A percentile compares a stretch with the other conserved stretches of the same genome.
Evolutionary conservation across 2,113 vertebrate genomes (phyloP).

Genomic region (Tragelaphus strepsiceros): DNA sequence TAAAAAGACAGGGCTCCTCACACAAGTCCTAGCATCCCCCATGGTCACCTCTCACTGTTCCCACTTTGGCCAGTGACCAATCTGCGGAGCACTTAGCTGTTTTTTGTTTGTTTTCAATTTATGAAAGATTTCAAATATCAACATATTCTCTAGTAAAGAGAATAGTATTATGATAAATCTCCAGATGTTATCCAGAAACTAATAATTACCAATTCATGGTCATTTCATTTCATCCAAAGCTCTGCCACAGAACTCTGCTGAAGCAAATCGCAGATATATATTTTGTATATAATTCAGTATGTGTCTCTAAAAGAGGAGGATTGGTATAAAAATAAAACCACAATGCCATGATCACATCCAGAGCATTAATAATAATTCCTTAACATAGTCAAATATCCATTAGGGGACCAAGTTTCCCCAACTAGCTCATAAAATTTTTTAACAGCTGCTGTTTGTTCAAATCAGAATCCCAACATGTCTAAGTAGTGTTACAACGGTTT

Average conservation of each 20-base stretch:
- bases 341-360: not conserved
- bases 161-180: not conserved
- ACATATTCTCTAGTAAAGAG: not conserved
- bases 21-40: not conserved
- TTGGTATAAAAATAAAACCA: slow-evolving; percentile 35
- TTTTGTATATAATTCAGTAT: not conserved
- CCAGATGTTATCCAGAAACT: not conserved
- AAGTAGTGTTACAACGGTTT: not conserved
- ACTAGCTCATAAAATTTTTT: not conserved
- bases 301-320: not conserved
- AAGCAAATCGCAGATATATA: not conserved
- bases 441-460: not conserved
- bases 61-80: not conserved
- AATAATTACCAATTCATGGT: not conserved
- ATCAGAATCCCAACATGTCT: not conserved
- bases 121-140: not conserved
- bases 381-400: not conserved
- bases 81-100: not conserved
- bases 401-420: not conserved
- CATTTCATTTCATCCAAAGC: not conserved
- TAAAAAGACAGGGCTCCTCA: not conserved
- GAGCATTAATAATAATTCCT: slow-evolving; percentile 3
- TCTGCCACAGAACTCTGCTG: not conserved
- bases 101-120: slow-evolving; percentile 14
- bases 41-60: not conserved